Base-by-base conservation (phyloP, 2,113 vertebrate genomes). In the Macaca mulatta region DNA sequence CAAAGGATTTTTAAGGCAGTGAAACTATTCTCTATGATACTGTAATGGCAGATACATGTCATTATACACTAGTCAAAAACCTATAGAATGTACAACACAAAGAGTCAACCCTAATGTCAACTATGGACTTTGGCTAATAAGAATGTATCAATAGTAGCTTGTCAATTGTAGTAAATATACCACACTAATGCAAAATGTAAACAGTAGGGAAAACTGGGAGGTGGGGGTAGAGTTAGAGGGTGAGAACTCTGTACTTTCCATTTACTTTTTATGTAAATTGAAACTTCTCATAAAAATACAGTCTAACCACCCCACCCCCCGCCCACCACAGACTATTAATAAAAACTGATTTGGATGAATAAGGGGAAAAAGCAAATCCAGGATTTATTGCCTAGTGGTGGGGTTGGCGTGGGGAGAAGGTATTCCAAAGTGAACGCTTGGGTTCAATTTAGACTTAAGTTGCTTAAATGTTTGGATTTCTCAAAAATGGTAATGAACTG, bases 221-320 rank as follows among this genome's bases (percentile, higher is more conserved):
- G 2, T 22, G 17, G 3, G 27, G 4, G 23, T 78, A 8, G 17
- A 16, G 12, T 14, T 27, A 64, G 6, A 61, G 57, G 8, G 1
- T 52, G 72, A 30, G 57, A 81, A 69, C 55, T 59, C 20, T 77
- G n/a, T 85, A 38, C 59, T 75, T 75, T 32, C 83, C 35, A 35
- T 8, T 89, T 40, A 38, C 9, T 70, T 88, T 93, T 95, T 79
- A 74, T 83, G 30, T 38, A 70, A 80, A 40, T 64, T 61, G 32
- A 84, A 89, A 82, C 13, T 85, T 95, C 25, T 86, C 43, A 55
- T 91, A 92, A 92, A 88, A 85, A 64, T 50, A 35, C 86, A 32
- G 67, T 35, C 64, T 92, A 45, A 79, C 78, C 52, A 55, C 52
- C 18, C 52, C 40, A 64, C 4, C 6, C 52, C 52, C 0, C 4